Percentiles rank a stretch among this genome's conserved stretches.
These are phyloP conservation scores for Achlya flavicornis DNA, from an alignment of 2,888 invertebrate species.

Conservation along the genomic window DNA sequence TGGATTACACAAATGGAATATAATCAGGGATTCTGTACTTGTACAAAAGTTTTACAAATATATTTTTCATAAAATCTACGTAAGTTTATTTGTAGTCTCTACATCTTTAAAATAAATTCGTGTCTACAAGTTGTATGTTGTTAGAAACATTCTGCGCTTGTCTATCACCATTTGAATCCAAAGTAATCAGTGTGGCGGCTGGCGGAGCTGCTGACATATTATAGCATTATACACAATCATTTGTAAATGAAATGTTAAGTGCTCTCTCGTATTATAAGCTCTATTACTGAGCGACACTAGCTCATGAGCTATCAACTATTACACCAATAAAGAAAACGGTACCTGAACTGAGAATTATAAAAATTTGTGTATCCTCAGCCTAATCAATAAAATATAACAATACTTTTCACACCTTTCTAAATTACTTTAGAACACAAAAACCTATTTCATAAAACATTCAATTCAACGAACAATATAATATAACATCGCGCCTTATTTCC, in stretches of 20 bases:
- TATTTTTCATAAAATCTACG: too few relatives aligned
- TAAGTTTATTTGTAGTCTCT: not conserved
- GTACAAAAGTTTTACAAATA: too few relatives aligned
- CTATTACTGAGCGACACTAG: not conserved
- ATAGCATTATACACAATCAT: conserved; percentile 18
- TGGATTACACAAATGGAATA: too few relatives aligned
- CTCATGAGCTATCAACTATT: not conserved
- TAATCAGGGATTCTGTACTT: too few relatives aligned
- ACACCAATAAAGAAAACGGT: not conserved
- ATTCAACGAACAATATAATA: conserved; percentile 66
- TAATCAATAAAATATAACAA: conserved; percentile 30
- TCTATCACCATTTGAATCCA: conserved; percentile 59
- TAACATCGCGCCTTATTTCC: conserved; percentile 80
- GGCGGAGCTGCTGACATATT: conserved; percentile 31
- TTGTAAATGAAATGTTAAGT: conserved; percentile 11
- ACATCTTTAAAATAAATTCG: conserved; percentile 15
- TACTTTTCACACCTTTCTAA: conserved; percentile 38
- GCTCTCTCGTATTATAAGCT: conserved; percentile 5
- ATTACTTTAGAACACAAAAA: conserved; percentile 28
- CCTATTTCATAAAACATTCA: conserved; percentile 64
- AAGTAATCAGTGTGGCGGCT: conserved; percentile 57
- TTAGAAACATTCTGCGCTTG: conserved; percentile 32
- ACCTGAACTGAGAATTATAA: not conserved
- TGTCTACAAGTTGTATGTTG: conserved; percentile 31
- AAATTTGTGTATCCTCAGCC: not conserved